These are phyloP conservation scores for Amblyopsis rosae DNA, from an alignment of 2,113 vertebrate genomes.

Conservation along the genomic window DNA sequence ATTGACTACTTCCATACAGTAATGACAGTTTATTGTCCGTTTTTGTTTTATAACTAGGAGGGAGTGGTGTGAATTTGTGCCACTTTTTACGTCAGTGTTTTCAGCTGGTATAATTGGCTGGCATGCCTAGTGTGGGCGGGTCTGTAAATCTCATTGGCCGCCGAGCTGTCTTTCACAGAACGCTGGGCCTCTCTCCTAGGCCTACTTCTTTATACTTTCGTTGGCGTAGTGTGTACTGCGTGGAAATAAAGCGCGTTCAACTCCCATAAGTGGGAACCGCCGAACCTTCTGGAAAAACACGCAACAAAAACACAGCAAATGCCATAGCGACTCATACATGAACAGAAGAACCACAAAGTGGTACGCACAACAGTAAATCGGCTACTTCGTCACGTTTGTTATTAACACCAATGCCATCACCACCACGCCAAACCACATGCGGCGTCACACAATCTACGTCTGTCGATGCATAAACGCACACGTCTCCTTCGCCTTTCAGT, in stretches of 20 bases:
- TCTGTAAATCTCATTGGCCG: conserved; percentile 11
- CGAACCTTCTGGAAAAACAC: neutral
- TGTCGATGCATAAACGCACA: conserved; percentile 36
- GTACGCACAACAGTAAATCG: neutral
- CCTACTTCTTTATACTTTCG: conserved; percentile 65
- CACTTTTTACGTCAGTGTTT: neutral
- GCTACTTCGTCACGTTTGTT: conserved; percentile 68
- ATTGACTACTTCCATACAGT: conserved; percentile 14
- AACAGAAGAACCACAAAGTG: neutral
- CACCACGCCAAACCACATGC: conserved; percentile 60
- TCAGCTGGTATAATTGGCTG: conserved; percentile 44
- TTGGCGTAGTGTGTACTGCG: conserved; percentile 37
- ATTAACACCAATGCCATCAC: conserved; percentile 49
- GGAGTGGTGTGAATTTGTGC: conserved; percentile 32
- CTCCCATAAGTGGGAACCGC: conserved; percentile 31
- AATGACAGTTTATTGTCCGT: conserved; percentile 56
- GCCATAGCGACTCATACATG: accelerated
- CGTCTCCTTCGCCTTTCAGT: conserved; percentile 6
- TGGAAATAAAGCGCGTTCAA: conserved; percentile 50
- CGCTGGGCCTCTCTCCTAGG: conserved; percentile 64
- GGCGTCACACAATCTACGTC: conserved; percentile 39
- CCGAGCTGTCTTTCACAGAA: conserved; percentile 40
- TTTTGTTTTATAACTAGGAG: conserved; percentile 61
- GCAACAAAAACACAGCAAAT: accelerated
- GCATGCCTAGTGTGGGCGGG: neutral